Evolutionary conservation across 2,113 vertebrate genomes (phyloP), one percentile per base, ranked within the genome.

Genomic region (Erythrocercus mccallii): DNA sequence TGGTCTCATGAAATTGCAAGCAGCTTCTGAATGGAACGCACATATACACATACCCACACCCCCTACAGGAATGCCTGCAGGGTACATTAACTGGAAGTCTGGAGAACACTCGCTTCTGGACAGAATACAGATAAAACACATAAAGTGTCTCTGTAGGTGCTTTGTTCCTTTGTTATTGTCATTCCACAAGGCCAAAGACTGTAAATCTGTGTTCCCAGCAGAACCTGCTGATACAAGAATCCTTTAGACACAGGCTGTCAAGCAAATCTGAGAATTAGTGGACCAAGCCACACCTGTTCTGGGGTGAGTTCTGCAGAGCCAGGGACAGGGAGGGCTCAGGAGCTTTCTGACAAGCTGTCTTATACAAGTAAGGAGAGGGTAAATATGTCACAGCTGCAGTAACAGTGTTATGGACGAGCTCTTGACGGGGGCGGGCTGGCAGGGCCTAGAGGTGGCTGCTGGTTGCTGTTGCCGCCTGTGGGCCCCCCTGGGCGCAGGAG

Each of bases 291-390:
- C 30, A 31, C 40, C 16, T 13, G 13, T 30, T n/a, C 30, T 3
- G 7, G 3, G 47, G 11, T 5, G 47, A 81, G 10, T 15, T 35
- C 53, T n/a, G 45, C 45, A 37, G 35, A 86, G 19, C 13, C 30
- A 11, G 42, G 44, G 2, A 2, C 14, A 5, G 24, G 21, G 24
- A 35, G 22, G 8, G 7, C 5, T 61, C 0, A 0, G 10, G 44
- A 78, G 7, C 22, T 33, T 66, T 22, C 51, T 73, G 42, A 17
- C 11, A 74, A 44, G 11, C 23, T 82, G 47, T 30, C 9, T 31
- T 1, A 0, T 22, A 4, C 0, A 3, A 23, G 35, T 38, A 11
- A 35, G 5, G 70, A 76, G 35, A 25, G 15, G 24, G 28, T 40
- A 53, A 72, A n/a, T 17, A 8, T 23, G n/a, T 47, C 47, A 64